Base-by-base conservation (phyloP, 2,797 vertebrate genomes). In the Apogon hyalosoma region DNA sequence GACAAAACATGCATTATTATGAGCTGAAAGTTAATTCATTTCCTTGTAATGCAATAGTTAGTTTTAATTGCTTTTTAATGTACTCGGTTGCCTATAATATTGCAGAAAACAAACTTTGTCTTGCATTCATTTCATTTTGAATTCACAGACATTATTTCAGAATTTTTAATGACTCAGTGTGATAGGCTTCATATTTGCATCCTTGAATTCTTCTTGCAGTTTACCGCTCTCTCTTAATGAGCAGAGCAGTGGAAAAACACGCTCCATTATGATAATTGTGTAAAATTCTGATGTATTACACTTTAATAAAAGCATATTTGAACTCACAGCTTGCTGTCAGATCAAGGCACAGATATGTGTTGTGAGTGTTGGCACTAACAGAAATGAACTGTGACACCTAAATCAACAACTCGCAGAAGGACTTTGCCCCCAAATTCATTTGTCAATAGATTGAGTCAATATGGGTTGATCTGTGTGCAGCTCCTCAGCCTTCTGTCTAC, bases 401-500 rank as follows among this genome's bases (percentile, higher is more conserved):
- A 94, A 93, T 92, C 90, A 94, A 94, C 93, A 94, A 86, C 90
- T 92, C 92, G 90, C 88, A 92, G 92, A 91, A 91, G 88, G 94
- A 93, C 94, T 94, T 92, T 93, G 91, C 88, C 90, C 87, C 86
- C 75, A 94, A 93, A 95, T 93, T 93, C 93, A 88, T 92, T 77
- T 93, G 94, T 94, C 93, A 94, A 94, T 93, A 94, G 85, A 88
- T 88, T 92, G 90, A 93, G 93, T 94, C 93, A 93, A 94, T 93
- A 94, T 63, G 87, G 70, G 91, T 67, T 92, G 90, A 94, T 93
- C 92, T 92, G 88, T 83, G 87, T 74, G 79, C 89, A 88, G 85
- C 87, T 91, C 85, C 72, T 59, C 83, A 85, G 86, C 90, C 90
- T 77, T 88, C 92, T 91, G 90, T 92, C 88, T 85, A 31, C 84